Conservation (phyloP, 2,797 vertebrate genomes). For the Pseudochirops corinnae region DNA sequence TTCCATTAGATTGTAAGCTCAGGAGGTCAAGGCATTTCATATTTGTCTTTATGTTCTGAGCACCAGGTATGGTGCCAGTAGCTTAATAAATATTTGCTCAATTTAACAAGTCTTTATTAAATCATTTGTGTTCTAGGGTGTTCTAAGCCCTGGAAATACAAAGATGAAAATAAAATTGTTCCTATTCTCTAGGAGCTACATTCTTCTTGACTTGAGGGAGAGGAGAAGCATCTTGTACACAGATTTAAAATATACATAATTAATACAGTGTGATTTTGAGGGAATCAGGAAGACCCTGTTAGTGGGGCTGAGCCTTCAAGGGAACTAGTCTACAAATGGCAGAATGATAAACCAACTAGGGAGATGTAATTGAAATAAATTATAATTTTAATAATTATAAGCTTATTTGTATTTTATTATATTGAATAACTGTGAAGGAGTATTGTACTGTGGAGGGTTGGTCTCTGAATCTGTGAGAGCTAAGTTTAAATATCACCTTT, state of each 20-base stretch:
- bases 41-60: not conserved
- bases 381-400: not conserved
- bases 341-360: not conserved
- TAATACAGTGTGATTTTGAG: not conserved
- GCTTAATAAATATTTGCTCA: not conserved
- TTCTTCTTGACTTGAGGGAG: not conserved
- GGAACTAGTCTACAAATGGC: not conserved
- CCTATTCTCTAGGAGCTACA: not conserved
- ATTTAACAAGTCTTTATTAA: not conserved
- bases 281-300: not conserved
- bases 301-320: not conserved
- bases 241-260: not conserved
- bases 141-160: not conserved
- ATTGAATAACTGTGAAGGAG: not conserved
- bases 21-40: not conserved
- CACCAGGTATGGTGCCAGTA: not conserved
- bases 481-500: not conserved
- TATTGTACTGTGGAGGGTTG: not conserved
- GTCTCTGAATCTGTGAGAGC: not conserved
- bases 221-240: not conserved
- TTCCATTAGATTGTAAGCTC: not conserved
- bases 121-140: not conserved
- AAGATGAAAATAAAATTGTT: not conserved
- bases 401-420: not conserved
- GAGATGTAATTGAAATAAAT: not conserved